Evolutionary conservation across 1,140 invertebrate species (phyloP).

Genomic region (Calliphora vicina): DNA sequence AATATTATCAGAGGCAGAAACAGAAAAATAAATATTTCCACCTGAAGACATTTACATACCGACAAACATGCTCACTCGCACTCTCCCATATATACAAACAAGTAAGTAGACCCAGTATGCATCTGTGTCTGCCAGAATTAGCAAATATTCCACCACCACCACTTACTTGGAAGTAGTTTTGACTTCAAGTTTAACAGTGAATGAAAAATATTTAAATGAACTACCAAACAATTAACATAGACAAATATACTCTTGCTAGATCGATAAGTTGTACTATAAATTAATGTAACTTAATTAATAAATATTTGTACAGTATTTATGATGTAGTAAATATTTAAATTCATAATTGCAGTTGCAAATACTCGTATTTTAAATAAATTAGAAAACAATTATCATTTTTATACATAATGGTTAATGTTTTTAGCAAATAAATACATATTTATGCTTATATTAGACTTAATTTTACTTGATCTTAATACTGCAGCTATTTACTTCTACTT

Average conservation of each 20-base stretch:
- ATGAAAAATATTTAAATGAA: slow-evolving; percentile 6
- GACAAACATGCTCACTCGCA: neutral
- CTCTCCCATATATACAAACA: neutral
- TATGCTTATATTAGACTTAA: too few relatives aligned
- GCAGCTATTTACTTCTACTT: too few relatives aligned
- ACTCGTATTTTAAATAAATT: too few relatives aligned
- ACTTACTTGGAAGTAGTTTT: neutral
- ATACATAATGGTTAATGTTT: too few relatives aligned
- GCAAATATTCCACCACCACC: neutral
- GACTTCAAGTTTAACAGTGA: neutral
- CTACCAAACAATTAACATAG: neutral
- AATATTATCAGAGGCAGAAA: neutral
- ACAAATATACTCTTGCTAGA: neutral
- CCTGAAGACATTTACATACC: neutral
- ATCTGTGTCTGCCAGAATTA: neutral
- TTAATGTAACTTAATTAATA: slow-evolving; percentile 7
- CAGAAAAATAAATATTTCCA: neutral
- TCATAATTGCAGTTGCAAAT: too few relatives aligned
- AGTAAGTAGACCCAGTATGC: neutral
- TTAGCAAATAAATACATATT: too few relatives aligned
- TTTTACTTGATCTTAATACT: too few relatives aligned
- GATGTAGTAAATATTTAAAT: too few relatives aligned
- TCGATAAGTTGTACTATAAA: neutral
- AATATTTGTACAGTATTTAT: neutral
- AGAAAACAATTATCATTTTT: too few relatives aligned